Evolutionary conservation across 2,797 vertebrate species (phyloP).

Genomic region (Rhinichthys osculus): DNA sequence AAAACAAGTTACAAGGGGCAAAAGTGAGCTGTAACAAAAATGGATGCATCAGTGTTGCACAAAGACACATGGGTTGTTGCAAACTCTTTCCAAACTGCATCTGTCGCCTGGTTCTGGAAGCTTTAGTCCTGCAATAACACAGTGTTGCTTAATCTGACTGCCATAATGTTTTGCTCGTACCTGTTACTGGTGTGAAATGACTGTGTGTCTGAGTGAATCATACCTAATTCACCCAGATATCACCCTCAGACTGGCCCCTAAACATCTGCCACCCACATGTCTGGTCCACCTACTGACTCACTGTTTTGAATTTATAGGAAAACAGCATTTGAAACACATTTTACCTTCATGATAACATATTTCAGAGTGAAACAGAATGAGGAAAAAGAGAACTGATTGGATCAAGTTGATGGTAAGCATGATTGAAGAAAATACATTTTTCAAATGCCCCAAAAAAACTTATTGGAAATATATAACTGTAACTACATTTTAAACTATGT

Average conservation of each 20-base stretch:
- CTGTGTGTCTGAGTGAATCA: conserved; percentile 44
- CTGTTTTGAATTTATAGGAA: neutral
- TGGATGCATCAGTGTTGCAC: conserved; percentile 17
- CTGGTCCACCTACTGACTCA: conserved; percentile 36
- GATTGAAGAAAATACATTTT: neutral
- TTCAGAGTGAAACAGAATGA: neutral
- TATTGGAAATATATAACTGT: too few relatives aligned
- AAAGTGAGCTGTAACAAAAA: conserved; percentile 31
- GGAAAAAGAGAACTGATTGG: neutral
- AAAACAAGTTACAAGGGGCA: conserved; percentile 35
- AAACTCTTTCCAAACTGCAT: conserved; percentile 4
- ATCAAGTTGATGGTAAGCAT: neutral
- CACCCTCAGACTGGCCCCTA: conserved; percentile 20
- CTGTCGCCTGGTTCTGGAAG: neutral
- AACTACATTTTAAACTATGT: neutral
- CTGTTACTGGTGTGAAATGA: conserved; percentile 38
- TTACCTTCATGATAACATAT: neutral
- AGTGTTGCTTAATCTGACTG: conserved; percentile 18
- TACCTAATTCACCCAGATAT: neutral
- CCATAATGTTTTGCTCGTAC: neutral
- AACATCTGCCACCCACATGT: conserved; percentile 52
- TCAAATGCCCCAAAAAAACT: too few relatives aligned
- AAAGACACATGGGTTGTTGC: conserved; percentile 18
- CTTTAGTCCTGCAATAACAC: conserved; percentile 7
- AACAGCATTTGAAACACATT: neutral